Evolutionary conservation across 2,888 invertebrate species (phyloP), one percentile per base, ranked within the genome.

Genomic region (Ophion obscuratus): DNA sequence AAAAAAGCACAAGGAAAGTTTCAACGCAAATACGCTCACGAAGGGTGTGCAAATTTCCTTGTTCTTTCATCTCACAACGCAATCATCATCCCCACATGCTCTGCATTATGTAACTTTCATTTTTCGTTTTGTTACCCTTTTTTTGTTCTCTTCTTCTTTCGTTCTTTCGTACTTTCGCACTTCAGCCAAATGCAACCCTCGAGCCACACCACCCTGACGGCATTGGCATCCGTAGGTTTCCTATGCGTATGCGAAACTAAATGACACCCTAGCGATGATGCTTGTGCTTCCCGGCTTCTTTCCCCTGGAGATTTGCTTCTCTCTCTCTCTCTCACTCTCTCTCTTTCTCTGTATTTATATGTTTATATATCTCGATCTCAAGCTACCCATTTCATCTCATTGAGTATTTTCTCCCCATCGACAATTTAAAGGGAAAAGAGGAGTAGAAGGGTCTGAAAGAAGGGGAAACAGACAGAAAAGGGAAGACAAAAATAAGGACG

Each of bases 101-200:
- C 73, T 53, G 57, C 24, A 76, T 70, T 67, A 59, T 11, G 53
- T 47, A 36, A 24, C 10, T 66, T 70, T 11, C 36, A 36, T 70
- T 40, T 62, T 85, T 68, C 47, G 24, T 70, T 68, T 59, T 59
- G 27, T 61, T 57, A 17, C 44, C 14, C 24, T 61, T 70, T 76
- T 76, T 59, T 31, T 14, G 47, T 2, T 68, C 53, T 70, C n/a
- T 66, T 76, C 73, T 59, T 44, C 17, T 47, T 31, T 67, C 27
- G 24, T 66, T 61, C 78, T 76, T 85, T 79, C 11, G 17, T 71
- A 57, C 80, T 73, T 73, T 62, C 64, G 62, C 75, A 77, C 85
- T 83, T 83, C 64, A 61, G 31, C 75, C 76, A 81, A 83, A 85
- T 78, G 84, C 84, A 81, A 78, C 53, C 70, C 81, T 53, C 68